A percentile compares a stretch with the other conserved stretches of the same genome.
Evolutionary conservation across 2,113 vertebrate genomes (phyloP).

Genomic region (Oryzias melastigma): DNA sequence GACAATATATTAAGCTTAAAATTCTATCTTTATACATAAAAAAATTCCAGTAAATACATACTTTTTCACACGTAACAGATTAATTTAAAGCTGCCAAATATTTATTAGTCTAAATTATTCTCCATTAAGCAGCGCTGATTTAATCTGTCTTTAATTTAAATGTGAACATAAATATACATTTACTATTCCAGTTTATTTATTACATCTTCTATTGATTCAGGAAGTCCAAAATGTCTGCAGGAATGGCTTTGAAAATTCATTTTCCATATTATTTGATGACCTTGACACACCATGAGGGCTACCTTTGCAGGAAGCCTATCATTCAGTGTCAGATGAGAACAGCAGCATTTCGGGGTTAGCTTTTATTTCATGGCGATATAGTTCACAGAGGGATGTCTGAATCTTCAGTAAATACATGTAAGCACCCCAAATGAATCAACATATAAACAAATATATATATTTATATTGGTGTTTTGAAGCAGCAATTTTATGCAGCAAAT

Average conservation of each 20-base stretch:
- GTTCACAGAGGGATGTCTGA: not conserved
- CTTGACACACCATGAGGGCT: not conserved
- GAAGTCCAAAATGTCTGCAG: not conserved
- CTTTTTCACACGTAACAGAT: not conserved
- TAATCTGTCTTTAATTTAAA: no score
- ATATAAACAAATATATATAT: not conserved
- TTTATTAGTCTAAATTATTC: not conserved
- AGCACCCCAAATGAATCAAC: not conserved
- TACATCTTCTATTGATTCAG: not conserved
- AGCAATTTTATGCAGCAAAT: not conserved
- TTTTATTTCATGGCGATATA: slow-evolving; percentile 1
- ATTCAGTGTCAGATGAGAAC: not conserved
- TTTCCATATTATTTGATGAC: not conserved
- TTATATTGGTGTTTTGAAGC: not conserved
- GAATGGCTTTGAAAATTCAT: not conserved
- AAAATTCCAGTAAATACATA: not conserved
- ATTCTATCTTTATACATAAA: slow-evolving; percentile 4
- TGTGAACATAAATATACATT: not conserved
- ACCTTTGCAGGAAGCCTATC: not conserved
- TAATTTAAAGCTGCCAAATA: not conserved
- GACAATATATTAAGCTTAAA: not conserved
- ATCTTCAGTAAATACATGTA: slow-evolving; percentile 3
- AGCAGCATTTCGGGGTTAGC: not conserved
- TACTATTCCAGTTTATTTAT: not conserved
- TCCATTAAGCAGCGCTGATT: not conserved